Percentiles rank a stretch among this genome's conserved stretches.
These are phyloP conservation scores for Rhamnusium bicolor DNA, from an alignment of 2,888 invertebrate species.

Conservation along the genomic window DNA sequence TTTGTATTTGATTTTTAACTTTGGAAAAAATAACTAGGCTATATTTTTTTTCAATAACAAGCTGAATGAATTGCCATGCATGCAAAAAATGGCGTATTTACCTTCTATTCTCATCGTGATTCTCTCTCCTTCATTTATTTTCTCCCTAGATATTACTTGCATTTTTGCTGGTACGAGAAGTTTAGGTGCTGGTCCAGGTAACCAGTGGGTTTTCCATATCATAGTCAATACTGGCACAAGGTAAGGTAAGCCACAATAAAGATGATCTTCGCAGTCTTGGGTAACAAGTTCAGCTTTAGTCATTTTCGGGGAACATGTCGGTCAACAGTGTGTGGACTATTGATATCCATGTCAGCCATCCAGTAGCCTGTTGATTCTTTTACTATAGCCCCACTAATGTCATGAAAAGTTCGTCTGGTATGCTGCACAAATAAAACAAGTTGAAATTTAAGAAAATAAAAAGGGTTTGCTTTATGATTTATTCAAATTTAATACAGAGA, in stretches of 20 bases:
- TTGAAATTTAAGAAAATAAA: background rate
- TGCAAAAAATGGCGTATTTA: too few species aligned
- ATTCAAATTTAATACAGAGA: too few species aligned
- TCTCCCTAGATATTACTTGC: slow-evolving; percentile 69
- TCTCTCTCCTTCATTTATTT: slow-evolving; percentile 66
- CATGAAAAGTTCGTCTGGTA: slow-evolving; percentile 76
- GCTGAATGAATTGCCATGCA: too few species aligned
- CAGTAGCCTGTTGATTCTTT: slow-evolving; percentile 77
- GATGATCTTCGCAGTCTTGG: slow-evolving; percentile 76
- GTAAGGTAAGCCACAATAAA: slow-evolving; percentile 88
- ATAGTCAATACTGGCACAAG: slow-evolving; percentile 82
- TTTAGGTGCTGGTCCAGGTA: slow-evolving; percentile 74
- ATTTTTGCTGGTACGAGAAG: slow-evolving; percentile 72
- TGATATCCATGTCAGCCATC: slow-evolving; percentile 84
- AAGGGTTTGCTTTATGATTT: background rate
- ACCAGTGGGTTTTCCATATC: slow-evolving; percentile 78
- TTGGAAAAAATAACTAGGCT: too few species aligned
- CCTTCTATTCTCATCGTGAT: slow-evolving; percentile 73
- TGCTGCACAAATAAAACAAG: slow-evolving; percentile 71
- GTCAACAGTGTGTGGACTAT: slow-evolving; percentile 78
- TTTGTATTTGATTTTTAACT: too few species aligned
- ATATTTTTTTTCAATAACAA: too few species aligned
- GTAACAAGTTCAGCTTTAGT: slow-evolving; percentile 69
- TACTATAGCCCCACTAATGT: slow-evolving; percentile 70
- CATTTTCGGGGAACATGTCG: slow-evolving; percentile 74